Conservation (phyloP, 2,113 vertebrate genomes). For the Psilopsiagon aurifrons region DNA sequence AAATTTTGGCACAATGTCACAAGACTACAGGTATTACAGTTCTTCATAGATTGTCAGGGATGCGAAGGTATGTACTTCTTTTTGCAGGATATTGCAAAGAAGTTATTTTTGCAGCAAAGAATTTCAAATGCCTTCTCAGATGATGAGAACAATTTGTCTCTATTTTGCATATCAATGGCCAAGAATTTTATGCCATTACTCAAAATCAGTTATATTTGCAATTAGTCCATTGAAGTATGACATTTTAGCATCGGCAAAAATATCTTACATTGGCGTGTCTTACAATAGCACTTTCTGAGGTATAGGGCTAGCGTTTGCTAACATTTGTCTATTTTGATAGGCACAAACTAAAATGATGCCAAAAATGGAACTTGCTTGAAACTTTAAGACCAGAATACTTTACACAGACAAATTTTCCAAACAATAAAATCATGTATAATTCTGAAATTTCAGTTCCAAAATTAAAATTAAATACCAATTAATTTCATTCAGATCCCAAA, state of each 20-base stretch:
- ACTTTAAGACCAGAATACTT: not conserved
- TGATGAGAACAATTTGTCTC: not conserved
- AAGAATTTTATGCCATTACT: not conserved
- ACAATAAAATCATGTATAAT: not conserved
- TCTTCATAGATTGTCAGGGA: not conserved
- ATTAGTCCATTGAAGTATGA: not conserved
- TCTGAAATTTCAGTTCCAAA: slow-evolving; percentile 1
- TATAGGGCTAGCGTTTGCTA: not conserved
- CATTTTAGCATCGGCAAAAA: not conserved
- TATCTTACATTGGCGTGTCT: not conserved
- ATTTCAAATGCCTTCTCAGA: not conserved
- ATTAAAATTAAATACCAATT: slow-evolving; percentile 26
- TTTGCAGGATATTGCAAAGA: not conserved
- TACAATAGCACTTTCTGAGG: not conserved
- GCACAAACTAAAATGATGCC: not conserved
- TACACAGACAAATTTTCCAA: not conserved
- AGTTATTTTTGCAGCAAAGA: not conserved
- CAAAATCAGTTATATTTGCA: not conserved
- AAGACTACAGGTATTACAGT: not conserved
- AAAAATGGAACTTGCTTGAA: not conserved
- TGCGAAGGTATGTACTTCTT: not conserved
- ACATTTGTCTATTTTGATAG: not conserved
- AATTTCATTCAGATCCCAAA: slow-evolving; percentile 22
- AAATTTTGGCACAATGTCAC: not conserved
- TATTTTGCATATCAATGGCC: not conserved